Evolutionary conservation across 2,888 invertebrate species (phyloP), one percentile per base, ranked within the genome.

Genomic region (Gisinianus flammeolus): DNA sequence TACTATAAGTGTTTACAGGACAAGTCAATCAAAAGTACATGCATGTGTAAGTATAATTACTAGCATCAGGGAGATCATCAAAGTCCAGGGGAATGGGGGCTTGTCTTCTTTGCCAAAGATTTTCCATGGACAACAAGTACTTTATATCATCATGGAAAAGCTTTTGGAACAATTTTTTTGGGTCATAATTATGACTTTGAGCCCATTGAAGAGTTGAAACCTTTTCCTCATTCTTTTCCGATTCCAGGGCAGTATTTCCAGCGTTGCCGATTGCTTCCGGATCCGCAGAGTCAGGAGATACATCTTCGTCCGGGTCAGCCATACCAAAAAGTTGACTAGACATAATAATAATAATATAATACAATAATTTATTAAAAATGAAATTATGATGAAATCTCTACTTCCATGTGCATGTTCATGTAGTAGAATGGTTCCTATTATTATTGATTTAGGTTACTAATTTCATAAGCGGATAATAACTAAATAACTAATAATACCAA

Each of bases 281-380:
- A 88, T 98, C 98, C 26, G 94, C 96, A 0, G 95, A 92, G 86
- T 99, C 98, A 0, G 99, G 99, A 16, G 98, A 97, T 1, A 99
- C 98, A 87, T 98, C 98, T 86, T 98, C 93, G 88, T 98, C 98
- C 0, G 96, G 94, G 87, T 97, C 97, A 80, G 93, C 93, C 88
- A 98, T 97, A 0, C 99, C 99, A 89, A 98, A 99, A 22, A 99
- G 89, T 88, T 99, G 98, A 88, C 94, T 95, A 86, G 22, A 89
- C 87, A 84, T 52, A 62, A 52, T 67, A 33, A 16, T 0, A 28
- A 67, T 58, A 24, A 33, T 12, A 56, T 31, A 58, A 5, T 58
- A 19, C 58, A 5, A 35, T 35, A 35, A 35, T 12, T 35, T 35
- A 12, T 35, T n/a, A n/a, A n/a, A n/a, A n/a, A n/a, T n/a, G n/a